Base-by-base conservation (phyloP, 1,140 invertebrate species). In the Eupristina koningsbergeri region DNA sequence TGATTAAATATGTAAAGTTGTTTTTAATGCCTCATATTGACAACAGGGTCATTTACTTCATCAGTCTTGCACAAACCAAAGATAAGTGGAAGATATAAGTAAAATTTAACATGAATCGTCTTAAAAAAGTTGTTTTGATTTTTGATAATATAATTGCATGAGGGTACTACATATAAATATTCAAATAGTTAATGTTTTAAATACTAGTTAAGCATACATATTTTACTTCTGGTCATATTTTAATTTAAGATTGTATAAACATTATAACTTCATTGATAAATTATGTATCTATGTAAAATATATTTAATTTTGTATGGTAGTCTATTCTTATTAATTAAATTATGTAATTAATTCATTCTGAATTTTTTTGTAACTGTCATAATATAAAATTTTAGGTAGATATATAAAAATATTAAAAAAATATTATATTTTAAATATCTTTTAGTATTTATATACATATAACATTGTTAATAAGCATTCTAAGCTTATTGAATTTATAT, bases 101-200 rank as follows among this genome's bases (percentile, higher is more conserved):
- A 50, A 84, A 84, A 86, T 85, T 79, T 71, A 83, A 87, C 74
- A 86, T 85, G 77, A 86, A 87, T 88, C 86, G 67, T 84, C 85
- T 87, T 85, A 79, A 80, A 87, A 85, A 86, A 86, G 36, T 82
- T 85, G 83, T 75, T 81, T 86, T 84, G 85, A 88, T 88, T 83
- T 86, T 87, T 89, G 88, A 89, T 86, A 86, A 88, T 87, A 84
- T 88, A 89, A 88, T 89, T 89, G 88, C 86, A 86, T 88, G 86
- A 88, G 86, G 88, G 87, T 86, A 86, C 80, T 80, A 61, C 83
- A 84, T 73, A 85, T 73, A 86, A 87, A 80, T 85, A 87, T 88
- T 85, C 67, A 81, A 76, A 87, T 80, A 85, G 71, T 71, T 83
- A n/a, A 83, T 64, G 74, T 84, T 84, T 79, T 29, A 78, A 78